These are phyloP conservation scores for Drosophila busckii DNA, from an alignment of 1,140 invertebrate genomes.

Conservation along the genomic window DNA sequence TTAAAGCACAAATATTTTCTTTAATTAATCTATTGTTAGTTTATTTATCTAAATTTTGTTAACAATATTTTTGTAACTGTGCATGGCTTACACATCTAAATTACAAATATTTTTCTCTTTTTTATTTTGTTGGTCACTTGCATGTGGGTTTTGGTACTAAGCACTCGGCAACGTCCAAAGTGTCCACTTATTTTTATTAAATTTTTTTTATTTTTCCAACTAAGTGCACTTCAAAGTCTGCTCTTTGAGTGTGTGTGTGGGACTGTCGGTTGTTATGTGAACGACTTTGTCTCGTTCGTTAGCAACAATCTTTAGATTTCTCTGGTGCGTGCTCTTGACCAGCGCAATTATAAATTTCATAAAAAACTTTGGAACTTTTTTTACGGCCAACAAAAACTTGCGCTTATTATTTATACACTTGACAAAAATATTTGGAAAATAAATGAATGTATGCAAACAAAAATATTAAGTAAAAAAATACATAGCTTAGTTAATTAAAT, in stretches of 20 bases:
- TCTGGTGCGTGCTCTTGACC: constrained; percentile 19
- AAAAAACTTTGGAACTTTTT: constrained; percentile 11
- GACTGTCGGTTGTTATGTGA: constrained; percentile 35
- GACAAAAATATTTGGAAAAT: background rate
- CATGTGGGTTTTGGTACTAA: constrained; percentile 26
- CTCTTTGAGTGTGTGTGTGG: constrained; percentile 22
- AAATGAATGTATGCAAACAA: background rate
- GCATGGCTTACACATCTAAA: too few species aligned
- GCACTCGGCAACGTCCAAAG: constrained; percentile 50
- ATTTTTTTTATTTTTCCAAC: constrained; percentile 65
- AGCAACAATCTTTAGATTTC: background rate
- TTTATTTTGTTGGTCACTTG: too few species aligned
- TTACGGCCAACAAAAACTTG: constrained; percentile 1
- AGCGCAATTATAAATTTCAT: constrained; percentile 28
- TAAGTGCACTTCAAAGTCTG: constrained; percentile 63
- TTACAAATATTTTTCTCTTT: too few species aligned
- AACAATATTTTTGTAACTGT: too few species aligned
- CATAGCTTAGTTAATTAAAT: too few species aligned
- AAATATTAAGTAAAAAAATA: too few species aligned
- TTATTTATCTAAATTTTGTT: too few species aligned
- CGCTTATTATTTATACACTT: too few species aligned
- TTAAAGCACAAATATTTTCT: too few species aligned
- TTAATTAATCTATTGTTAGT: too few species aligned
- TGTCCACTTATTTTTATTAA: constrained; percentile 75
- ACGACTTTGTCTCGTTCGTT: constrained; percentile 5